These are phyloP conservation scores for Chironomus tentans DNA, from an alignment of 2,888 invertebrate genomes.

Conservation along the genomic window DNA sequence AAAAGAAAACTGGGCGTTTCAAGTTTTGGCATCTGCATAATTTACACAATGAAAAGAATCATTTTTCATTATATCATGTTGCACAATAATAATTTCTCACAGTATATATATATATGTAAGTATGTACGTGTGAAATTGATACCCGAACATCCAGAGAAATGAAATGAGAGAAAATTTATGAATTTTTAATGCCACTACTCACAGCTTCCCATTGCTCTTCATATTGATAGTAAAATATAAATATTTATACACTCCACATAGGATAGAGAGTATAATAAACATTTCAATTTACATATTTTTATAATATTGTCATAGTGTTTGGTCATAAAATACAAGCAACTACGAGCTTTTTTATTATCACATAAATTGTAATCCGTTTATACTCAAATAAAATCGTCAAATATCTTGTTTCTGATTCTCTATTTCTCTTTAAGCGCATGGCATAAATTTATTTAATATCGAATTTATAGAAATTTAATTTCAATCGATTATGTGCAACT, in stretches of 20 bases:
- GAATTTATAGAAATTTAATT: too few relatives aligned
- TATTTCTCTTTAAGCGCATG: too few relatives aligned
- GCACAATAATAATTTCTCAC: neutral
- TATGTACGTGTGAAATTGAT: neutral
- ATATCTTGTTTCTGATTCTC: slow-evolving; percentile 16
- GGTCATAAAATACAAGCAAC: neutral
- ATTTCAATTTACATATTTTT: slow-evolving; percentile 4
- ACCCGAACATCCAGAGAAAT: neutral
- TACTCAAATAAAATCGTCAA: slow-evolving; percentile 23
- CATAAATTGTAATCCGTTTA: slow-evolving; percentile 26
- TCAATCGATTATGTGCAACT: too few relatives aligned
- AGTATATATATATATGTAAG: neutral
- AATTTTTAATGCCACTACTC: neutral
- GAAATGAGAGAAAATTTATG: too few relatives aligned
- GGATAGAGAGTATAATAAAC: neutral
- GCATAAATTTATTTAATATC: too few relatives aligned
- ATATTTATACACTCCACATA: too few relatives aligned
- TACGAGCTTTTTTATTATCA: neutral
- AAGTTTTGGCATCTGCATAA: slow-evolving; percentile 12
- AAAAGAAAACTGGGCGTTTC: neutral
- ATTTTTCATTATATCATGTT: slow-evolving; percentile 16
- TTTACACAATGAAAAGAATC: slow-evolving; percentile 23
- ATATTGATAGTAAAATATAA: too few relatives aligned
- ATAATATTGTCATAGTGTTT: neutral
- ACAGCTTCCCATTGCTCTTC: neutral